Conservation (phyloP, 2,113 vertebrate species). For the Salvelinus sp. region DNA sequence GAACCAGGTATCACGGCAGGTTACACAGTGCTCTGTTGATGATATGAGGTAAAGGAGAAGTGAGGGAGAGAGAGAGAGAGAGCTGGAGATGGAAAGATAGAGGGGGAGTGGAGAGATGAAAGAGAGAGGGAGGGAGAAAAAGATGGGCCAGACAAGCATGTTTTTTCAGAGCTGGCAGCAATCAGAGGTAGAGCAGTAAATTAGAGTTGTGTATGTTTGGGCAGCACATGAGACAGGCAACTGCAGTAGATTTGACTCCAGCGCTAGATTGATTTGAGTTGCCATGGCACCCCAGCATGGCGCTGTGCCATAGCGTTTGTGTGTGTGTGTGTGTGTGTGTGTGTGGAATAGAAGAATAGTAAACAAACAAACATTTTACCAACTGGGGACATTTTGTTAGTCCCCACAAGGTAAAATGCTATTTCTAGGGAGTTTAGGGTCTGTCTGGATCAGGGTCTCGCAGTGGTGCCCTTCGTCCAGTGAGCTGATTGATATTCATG, state of each 20-base stretch:
- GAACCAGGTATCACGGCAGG: too few species aligned
- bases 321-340: too few species aligned
- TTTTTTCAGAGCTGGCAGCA: not conserved
- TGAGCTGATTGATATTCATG: slow-evolving; percentile 48
- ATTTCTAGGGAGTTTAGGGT: too few species aligned
- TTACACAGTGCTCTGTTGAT: too few species aligned
- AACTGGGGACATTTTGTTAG: too few species aligned
- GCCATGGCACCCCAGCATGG: slow-evolving; percentile 14
- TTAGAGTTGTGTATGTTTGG: not conserved
- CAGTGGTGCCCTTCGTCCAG: slow-evolving; percentile 32
- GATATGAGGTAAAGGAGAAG: too few species aligned
- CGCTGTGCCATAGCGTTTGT: not conserved
- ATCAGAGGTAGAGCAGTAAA: not conserved
- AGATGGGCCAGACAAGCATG: not conserved
- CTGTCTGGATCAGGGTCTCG: slow-evolving; percentile 8
- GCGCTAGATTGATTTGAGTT: slow-evolving; percentile 6
- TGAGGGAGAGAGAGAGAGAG: too few species aligned
- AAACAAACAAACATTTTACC: too few species aligned
- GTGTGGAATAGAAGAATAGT: too few species aligned
- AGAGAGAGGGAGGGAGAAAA: not conserved
- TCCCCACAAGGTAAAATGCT: too few species aligned
- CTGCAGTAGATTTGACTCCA: not conserved
- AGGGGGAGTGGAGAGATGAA: not conserved
- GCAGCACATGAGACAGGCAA: not conserved
- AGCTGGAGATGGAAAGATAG: too few species aligned